Evolutionary conservation across 2,113 vertebrate species (phyloP).

Genomic region (Ailuropoda melanoleuca): DNA sequence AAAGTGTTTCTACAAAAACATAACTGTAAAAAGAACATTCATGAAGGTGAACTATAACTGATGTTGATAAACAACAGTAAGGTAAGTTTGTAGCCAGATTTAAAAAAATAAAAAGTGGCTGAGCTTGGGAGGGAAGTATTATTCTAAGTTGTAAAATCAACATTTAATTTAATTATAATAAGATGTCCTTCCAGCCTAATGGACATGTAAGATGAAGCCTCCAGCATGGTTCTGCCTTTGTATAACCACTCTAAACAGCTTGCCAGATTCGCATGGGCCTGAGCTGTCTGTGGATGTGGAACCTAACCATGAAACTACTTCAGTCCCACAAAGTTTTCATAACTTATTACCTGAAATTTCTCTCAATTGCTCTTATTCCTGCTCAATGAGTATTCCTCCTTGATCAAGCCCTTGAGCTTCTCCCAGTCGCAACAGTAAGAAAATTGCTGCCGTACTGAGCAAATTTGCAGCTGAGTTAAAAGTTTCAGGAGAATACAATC

Average conservation of each 20-base stretch:
- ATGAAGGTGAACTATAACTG: not conserved
- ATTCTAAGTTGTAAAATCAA: not conserved
- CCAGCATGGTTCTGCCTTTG: not conserved
- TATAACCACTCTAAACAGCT: not conserved
- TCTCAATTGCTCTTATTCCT: not conserved
- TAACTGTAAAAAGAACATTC: not conserved
- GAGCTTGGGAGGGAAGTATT: not conserved
- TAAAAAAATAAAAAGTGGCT: not conserved
- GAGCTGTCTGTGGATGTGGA: not conserved
- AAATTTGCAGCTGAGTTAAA: not conserved
- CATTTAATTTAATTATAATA: not conserved
- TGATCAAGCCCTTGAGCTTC: not conserved
- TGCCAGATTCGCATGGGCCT: not conserved
- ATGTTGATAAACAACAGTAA: not conserved
- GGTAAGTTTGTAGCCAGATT: not conserved
- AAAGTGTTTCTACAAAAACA: not conserved
- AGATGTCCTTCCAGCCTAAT: not conserved
- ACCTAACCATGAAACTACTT: not conserved
- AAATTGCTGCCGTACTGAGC: not conserved
- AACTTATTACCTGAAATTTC: not conserved
- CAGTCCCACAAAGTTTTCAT: not conserved
- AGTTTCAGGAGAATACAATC: not conserved
- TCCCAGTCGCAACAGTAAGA: not conserved
- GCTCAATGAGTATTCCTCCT: not conserved
- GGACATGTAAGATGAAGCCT: not conserved